Conservation (phyloP, 2,797 vertebrate genomes). For the Moxostoma hubbsi region DNA sequence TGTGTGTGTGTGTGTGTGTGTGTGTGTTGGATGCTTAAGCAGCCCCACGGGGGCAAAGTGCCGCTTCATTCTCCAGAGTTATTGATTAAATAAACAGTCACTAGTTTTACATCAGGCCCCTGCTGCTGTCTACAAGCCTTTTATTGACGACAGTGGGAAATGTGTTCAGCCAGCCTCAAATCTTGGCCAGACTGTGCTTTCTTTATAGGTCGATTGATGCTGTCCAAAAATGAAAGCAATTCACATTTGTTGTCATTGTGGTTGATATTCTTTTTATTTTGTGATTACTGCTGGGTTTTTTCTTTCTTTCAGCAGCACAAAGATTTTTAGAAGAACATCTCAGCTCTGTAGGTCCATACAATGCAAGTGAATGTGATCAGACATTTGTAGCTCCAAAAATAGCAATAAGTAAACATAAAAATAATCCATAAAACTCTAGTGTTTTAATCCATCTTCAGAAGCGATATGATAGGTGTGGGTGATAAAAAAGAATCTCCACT, state of each 20-base stretch:
- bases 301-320: too few relatives aligned
- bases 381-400: too few relatives aligned
- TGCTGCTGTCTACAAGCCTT: slow-evolving; percentile 51
- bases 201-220: neutral
- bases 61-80: slow-evolving; percentile 57
- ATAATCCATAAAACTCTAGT: too few relatives aligned
- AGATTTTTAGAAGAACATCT: too few relatives aligned
- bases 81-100: slow-evolving; percentile 66
- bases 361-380: too few relatives aligned
- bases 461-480: too few relatives aligned
- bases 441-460: too few relatives aligned
- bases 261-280: neutral
- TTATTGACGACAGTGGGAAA: slow-evolving; percentile 58
- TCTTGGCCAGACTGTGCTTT: neutral
- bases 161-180: slow-evolving; percentile 15
- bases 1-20: neutral
- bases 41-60: slow-evolving; percentile 42
- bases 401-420: too few relatives aligned
- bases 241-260: neutral
- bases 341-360: too few relatives aligned
- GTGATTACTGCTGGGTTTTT: too few relatives aligned
- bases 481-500: too few relatives aligned
- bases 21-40: slow-evolving; percentile 48
- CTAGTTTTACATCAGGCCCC: slow-evolving; percentile 62
- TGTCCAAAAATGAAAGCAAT: neutral